phyloP scores from a whole-genome alignment of 2,113 vertebrate genomes.

The Cromileptes altivelis region DNA sequence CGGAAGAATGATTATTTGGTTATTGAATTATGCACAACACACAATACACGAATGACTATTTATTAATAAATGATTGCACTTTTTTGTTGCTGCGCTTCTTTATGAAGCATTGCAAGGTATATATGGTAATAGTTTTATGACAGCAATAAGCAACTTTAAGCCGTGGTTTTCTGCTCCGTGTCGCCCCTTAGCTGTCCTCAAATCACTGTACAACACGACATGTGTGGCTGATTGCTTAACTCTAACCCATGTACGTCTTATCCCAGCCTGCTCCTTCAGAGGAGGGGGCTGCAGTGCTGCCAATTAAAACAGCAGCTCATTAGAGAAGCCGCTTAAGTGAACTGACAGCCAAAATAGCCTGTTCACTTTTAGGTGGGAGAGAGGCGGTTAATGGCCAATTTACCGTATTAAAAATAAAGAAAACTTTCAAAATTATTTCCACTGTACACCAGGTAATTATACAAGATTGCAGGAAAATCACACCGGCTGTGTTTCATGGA shows the following conservation, averaged over 20 bases:
- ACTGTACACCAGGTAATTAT: slow-evolving; percentile 44
- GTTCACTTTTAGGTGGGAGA: slow-evolving; percentile 39
- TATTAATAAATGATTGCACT: too few relatives aligned
- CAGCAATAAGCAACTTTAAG: too few relatives aligned
- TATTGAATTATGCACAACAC: too few relatives aligned
- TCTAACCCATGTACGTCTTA: neutral
- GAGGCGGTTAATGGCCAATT: slow-evolving; percentile 65
- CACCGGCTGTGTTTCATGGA: slow-evolving; percentile 24
- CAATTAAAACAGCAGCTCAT: slow-evolving; percentile 65
- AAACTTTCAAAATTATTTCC: slow-evolving; percentile 27
- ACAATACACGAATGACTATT: too few relatives aligned
- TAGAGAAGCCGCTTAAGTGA: slow-evolving; percentile 55
- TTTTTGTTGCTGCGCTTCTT: too few relatives aligned
- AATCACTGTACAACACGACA: too few relatives aligned
- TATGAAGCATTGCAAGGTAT: too few relatives aligned
- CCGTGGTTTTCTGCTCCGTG: too few relatives aligned
- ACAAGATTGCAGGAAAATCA: neutral
- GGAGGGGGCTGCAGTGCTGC: slow-evolving; percentile 28
- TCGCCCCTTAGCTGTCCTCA: too few relatives aligned
- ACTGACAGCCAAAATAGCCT: slow-evolving; percentile 56
- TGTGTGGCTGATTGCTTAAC: too few relatives aligned
- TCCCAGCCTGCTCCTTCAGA: slow-evolving; percentile 14
- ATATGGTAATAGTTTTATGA: too few relatives aligned
- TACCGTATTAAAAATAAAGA: slow-evolving; percentile 53
- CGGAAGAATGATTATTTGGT: too few relatives aligned